phyloP scores from a whole-genome alignment of 2,888 invertebrate species.

The Lithophane socia region DNA sequence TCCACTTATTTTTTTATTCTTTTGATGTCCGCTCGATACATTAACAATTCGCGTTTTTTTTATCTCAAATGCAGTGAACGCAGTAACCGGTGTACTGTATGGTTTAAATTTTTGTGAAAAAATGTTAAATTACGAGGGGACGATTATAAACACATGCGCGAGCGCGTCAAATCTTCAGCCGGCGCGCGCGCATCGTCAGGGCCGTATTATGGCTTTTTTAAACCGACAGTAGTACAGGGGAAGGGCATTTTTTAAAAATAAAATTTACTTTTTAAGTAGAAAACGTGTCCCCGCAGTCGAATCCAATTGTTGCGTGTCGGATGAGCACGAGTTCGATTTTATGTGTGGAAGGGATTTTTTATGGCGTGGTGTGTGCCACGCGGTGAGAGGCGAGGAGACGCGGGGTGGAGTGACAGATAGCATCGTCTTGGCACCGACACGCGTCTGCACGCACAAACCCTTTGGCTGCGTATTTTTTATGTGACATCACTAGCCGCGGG shows the following conservation, averaged over 20 bases:
- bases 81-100: constrained; percentile 85
- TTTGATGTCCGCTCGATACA: constrained; percentile 83
- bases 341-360: constrained; percentile 88
- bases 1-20: constrained; percentile 79
- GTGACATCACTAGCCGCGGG: constrained; percentile 70
- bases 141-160: constrained; percentile 90
- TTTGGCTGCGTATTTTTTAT: constrained; percentile 70
- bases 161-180: constrained; percentile 91
- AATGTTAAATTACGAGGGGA: constrained; percentile 88
- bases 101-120: constrained; percentile 84
- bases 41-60: constrained; percentile 84
- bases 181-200: constrained; percentile 85
- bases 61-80: constrained; percentile 75
- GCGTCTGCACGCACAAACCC: constrained; percentile 77
- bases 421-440: constrained; percentile 76
- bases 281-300: constrained; percentile 87
- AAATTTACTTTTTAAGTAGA: constrained; percentile 87
- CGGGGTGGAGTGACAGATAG: constrained; percentile 73
- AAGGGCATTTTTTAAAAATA: constrained; percentile 88
- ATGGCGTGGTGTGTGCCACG: constrained; percentile 85
- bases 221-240: constrained; percentile 83
- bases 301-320: constrained; percentile 90
- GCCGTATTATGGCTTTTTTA: constrained; percentile 89
- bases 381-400: constrained; percentile 67
- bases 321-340: constrained; percentile 90